A percentile compares a stretch with the other conserved stretches of the same genome.
phyloP scores from a whole-genome alignment of 2,888 invertebrate species.

The Drosophila aldrichi region DNA sequence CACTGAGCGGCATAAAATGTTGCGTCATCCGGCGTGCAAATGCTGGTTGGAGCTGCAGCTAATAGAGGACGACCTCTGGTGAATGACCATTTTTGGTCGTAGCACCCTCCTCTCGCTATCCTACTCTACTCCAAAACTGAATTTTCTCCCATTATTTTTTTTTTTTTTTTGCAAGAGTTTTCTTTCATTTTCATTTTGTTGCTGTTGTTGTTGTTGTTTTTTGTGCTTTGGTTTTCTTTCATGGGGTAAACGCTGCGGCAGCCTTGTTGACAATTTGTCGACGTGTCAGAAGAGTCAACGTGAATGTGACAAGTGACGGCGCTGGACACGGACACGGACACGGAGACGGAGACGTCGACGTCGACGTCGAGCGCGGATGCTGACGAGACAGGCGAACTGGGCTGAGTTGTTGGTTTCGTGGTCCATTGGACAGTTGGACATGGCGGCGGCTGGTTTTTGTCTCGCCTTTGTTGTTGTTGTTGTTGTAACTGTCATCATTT shows the following conservation, averaged over 20 bases:
- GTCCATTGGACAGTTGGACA: constrained; percentile 22
- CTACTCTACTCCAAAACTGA: neutral
- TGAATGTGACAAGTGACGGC: constrained; percentile 81
- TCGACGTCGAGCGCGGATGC: constrained; percentile 42
- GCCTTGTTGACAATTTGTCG: constrained; percentile 82
- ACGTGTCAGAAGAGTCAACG: constrained; percentile 80
- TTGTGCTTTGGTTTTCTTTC: constrained; percentile 42
- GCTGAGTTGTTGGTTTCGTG: constrained; percentile 21
- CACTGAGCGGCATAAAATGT: constrained; percentile 79
- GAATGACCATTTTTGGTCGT: constrained; percentile 32
- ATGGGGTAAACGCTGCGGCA: constrained; percentile 62
- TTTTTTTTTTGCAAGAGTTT: constrained; percentile 32
- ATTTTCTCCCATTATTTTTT: constrained; percentile 15
- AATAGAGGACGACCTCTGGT: constrained; percentile 59
- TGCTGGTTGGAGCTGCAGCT: constrained; percentile 61
- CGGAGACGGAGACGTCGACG: constrained; percentile 51
- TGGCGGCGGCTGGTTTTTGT: constrained; percentile 4
- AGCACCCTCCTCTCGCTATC: neutral
- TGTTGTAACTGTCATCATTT: constrained; percentile 46
- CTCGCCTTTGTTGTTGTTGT: constrained; percentile 1
- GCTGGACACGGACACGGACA: constrained; percentile 37
- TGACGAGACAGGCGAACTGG: constrained; percentile 59
- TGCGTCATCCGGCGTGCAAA: constrained; percentile 69
- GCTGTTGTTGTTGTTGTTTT: neutral
- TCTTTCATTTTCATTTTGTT: constrained; percentile 27